Conservation (phyloP, 1,140 invertebrate genomes). For the Ceratosolen fusciceps region DNA sequence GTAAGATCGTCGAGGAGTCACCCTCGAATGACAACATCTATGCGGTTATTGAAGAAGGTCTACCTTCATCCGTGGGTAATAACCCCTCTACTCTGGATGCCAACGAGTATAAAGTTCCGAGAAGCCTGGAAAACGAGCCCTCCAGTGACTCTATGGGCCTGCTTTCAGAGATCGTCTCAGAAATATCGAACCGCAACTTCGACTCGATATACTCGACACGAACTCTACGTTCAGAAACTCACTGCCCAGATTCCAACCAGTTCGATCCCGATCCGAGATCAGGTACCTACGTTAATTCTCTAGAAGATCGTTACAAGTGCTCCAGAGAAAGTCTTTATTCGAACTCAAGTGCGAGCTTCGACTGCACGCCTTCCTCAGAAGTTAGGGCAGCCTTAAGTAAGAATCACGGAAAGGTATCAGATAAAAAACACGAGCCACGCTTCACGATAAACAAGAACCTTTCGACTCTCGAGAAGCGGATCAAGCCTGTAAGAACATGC, state of each 20-base stretch:
- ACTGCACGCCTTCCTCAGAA: slow-evolving; percentile 78
- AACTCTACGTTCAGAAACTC: slow-evolving; percentile 70
- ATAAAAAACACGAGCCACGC: slow-evolving; percentile 45
- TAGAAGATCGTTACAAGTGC: slow-evolving; percentile 70
- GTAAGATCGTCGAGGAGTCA: slow-evolving; percentile 78
- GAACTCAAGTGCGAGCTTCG: slow-evolving; percentile 79
- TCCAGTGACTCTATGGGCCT: slow-evolving; percentile 79
- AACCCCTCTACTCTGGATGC: not conserved
- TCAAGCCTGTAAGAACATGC: slow-evolving; percentile 9
- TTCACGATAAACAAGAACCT: not conserved
- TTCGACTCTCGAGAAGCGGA: slow-evolving; percentile 28
- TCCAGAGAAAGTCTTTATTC: slow-evolving; percentile 76
- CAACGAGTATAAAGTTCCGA: slow-evolving; percentile 72
- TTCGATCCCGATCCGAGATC: slow-evolving; percentile 20
- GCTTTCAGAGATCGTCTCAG: slow-evolving; percentile 86
- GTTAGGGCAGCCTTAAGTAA: slow-evolving; percentile 71
- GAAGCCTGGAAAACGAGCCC: slow-evolving; percentile 44
- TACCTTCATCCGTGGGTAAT: not conserved
- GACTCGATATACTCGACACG: slow-evolving; percentile 89
- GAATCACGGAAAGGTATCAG: slow-evolving; percentile 41
- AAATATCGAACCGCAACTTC: slow-evolving; percentile 86
- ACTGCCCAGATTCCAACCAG: slow-evolving; percentile 56
- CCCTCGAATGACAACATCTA: slow-evolving; percentile 83
- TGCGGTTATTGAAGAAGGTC: slow-evolving; percentile 83
- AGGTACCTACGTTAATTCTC: not conserved